A percentile compares a stretch with the other conserved stretches of the same genome.
Evolutionary conservation across 1,140 invertebrate species (phyloP).

Genomic region (Triops cancriformis): DNA sequence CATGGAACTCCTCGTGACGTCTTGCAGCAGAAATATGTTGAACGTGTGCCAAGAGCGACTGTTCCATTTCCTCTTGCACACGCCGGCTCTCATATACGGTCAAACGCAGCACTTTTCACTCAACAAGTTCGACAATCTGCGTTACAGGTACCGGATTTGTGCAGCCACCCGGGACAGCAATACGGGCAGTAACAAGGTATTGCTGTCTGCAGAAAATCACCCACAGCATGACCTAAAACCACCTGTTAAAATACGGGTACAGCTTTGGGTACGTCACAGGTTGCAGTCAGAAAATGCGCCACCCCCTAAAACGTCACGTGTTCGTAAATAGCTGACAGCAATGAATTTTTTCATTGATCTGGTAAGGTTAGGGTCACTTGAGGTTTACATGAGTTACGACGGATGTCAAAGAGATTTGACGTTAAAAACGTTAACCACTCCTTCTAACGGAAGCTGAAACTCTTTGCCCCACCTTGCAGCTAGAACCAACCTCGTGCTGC

Average conservation of each 20-base stretch:
- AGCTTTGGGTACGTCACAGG: neutral
- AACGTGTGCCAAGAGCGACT: neutral
- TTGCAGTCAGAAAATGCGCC: neutral
- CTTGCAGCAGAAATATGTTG: neutral
- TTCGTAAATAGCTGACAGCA: neutral
- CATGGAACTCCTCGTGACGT: neutral
- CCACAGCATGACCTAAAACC: neutral
- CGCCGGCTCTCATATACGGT: neutral
- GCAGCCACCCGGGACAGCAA: too few species aligned
- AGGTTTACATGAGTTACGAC: neutral
- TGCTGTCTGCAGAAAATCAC: neutral
- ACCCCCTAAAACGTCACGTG: neutral
- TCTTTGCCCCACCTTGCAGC: neutral
- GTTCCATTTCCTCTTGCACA: neutral
- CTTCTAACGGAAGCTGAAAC: neutral
- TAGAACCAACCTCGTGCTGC: slow-evolving; percentile 9
- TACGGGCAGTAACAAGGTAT: too few species aligned
- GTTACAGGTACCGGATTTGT: too few species aligned
- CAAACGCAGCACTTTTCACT: too few species aligned
- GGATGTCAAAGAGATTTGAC: neutral
- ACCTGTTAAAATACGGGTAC: neutral
- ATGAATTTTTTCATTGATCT: neutral
- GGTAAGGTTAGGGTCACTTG: neutral
- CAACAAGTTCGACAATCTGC: too few species aligned
- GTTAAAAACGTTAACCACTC: neutral